Evolutionary conservation across 2,797 vertebrate genomes (phyloP).

Genomic region (Selene dorsalis): DNA sequence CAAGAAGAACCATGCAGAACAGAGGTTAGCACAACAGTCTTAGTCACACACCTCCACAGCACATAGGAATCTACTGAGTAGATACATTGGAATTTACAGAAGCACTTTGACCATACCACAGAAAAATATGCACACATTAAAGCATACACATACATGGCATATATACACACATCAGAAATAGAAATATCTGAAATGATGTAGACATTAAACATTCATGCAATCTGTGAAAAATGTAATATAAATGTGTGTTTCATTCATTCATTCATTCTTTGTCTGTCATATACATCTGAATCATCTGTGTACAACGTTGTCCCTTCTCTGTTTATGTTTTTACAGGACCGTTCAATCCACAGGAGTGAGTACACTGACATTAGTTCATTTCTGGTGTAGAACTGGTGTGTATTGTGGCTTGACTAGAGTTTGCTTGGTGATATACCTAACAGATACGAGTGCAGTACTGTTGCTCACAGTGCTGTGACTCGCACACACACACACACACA

Average conservation of each 20-base stretch:
- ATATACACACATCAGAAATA: neutral
- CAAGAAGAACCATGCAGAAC: constrained; percentile 91
- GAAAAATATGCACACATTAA: neutral
- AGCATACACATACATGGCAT: neutral
- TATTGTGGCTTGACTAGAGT: too few species aligned
- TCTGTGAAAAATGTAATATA: neutral
- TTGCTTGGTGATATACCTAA: too few species aligned
- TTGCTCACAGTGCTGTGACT: too few species aligned
- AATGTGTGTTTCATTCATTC: neutral
- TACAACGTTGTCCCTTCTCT: constrained; percentile 16
- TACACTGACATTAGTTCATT: constrained; percentile 40
- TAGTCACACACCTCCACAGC: neutral
- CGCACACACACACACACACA: neutral
- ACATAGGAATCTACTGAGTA: neutral
- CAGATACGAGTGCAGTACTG: too few species aligned
- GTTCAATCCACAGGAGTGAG: constrained; percentile 80
- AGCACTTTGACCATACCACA: neutral
- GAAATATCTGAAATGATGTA: neutral
- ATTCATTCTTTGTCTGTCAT: neutral
- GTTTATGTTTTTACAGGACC: constrained; percentile 75
- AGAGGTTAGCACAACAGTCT: constrained; percentile 84
- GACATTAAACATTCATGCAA: neutral
- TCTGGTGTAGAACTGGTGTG: too few species aligned
- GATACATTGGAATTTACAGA: neutral
- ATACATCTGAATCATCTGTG: neutral